Evolutionary conservation across 2,113 vertebrate species (phyloP).

Genomic region (Collichthys lucidus): DNA sequence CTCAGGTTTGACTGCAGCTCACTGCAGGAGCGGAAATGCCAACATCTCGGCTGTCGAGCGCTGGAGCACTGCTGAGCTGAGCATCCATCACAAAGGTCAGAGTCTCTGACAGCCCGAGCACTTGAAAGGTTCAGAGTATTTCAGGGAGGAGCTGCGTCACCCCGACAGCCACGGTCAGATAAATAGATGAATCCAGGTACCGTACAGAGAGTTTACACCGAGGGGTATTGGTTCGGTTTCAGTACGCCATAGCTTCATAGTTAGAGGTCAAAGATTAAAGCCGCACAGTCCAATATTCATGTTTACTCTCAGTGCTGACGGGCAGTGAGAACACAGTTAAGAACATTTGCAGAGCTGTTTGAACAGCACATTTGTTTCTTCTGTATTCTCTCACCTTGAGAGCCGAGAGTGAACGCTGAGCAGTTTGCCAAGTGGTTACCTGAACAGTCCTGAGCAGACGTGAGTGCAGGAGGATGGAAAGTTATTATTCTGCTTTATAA

Average conservation of each 20-base stretch:
- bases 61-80: constrained; percentile 16
- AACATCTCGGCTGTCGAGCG: constrained; percentile 30
- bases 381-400: constrained; percentile 29
- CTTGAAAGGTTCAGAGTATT: constrained; percentile 53
- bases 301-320: not conserved
- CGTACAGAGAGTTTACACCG: not conserved
- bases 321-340: not conserved
- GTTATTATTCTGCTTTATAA: not conserved
- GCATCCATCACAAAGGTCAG: constrained; percentile 69
- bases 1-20: constrained; percentile 8
- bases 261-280: not conserved
- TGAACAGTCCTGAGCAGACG: not conserved
- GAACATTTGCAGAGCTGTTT: constrained; percentile 25
- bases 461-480: not conserved
- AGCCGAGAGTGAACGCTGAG: not conserved
- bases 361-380: constrained; percentile 39
- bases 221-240: not conserved
- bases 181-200: not conserved
- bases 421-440: not conserved
- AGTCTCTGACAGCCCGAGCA: constrained; percentile 29
- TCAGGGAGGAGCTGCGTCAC: constrained; percentile 31
- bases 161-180: constrained; percentile 23
- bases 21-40: constrained; percentile 37
- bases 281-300: not conserved
- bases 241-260: not conserved